Evolutionary conservation across 1,140 invertebrate genomes (phyloP).

Genomic region (Dermatophagoides farinae): DNA sequence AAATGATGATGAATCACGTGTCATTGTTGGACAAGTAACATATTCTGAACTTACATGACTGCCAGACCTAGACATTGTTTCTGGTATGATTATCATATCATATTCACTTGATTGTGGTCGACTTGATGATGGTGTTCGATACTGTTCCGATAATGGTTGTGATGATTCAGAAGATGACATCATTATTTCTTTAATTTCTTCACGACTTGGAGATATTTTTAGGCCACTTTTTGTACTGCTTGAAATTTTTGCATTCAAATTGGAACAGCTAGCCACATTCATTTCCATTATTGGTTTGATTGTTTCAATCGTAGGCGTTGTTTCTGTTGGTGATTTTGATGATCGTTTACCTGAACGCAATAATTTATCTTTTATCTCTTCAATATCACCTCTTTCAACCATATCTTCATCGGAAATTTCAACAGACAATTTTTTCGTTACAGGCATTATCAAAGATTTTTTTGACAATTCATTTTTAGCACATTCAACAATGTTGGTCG

Average conservation of each 20-base stretch:
- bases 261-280: background rate
- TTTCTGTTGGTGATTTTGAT: background rate
- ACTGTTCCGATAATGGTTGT: slow-evolving; percentile 50
- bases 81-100: slow-evolving; percentile 34
- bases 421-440: slow-evolving; percentile 3
- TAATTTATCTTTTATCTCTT: background rate
- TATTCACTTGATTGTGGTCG: slow-evolving; percentile 66
- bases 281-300: background rate
- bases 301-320: background rate
- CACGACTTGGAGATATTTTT: background rate
- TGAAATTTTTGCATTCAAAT: too few species aligned
- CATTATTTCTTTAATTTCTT: slow-evolving; percentile 29
- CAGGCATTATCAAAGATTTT: background rate
- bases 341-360: too few species aligned
- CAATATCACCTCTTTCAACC: slow-evolving; percentile 16
- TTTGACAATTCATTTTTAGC: slow-evolving; percentile 32
- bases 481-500: slow-evolving; percentile 31
- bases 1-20: slow-evolving; percentile 47
- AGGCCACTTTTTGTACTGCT: background rate
- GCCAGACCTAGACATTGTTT: background rate
- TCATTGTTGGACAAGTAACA: slow-evolving; percentile 52
- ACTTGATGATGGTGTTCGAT: slow-evolving; percentile 31
- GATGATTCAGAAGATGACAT: slow-evolving; percentile 71
- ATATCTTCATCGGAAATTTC: slow-evolving; percentile 21
- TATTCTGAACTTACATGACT: slow-evolving; percentile 46